Evolutionary conservation across 1,140 invertebrate species (phyloP), one percentile per base, ranked within the genome.

Genomic region (Caenorhabditis brenneri): DNA sequence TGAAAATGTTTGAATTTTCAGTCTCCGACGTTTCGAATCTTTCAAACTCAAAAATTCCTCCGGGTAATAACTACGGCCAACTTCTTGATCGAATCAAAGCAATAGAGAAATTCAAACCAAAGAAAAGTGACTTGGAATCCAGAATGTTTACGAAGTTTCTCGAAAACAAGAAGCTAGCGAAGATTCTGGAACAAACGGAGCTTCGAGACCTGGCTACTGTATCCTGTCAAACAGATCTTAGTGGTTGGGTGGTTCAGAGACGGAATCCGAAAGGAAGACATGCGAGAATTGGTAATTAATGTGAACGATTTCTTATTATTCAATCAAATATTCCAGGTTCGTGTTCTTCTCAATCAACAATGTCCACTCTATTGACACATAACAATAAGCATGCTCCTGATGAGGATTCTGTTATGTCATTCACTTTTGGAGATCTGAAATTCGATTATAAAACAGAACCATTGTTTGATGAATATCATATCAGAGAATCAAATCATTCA

Each of bases 91-190:
- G 65, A 22, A 74, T 74, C 22, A 74, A 60, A 49, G 42, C 60
- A n/a, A 42, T 82, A 39, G 81, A 82, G 42, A 82, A 82, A 42
- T 65, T 82, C 58, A 82, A 82, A 24, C 81, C 81, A 42, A 58
- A 82, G 19, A 82, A 82, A 33, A 19, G 33, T 31, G 81, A 82
- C 29, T 27, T 82, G 39, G 36, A 60, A 10, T 82, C 81, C 0
- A 69, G 55, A 46, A 74, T 82, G 36, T 82, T 82, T 16, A 24
- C 55, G 2, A 82, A 82, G 33, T 82, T 82, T 69, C 27, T 82
- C 15, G 55, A 82, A 49, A 69, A 46, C n/a, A 60, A 82, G 15
- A 65, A 74, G 10, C 31, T 82, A 24, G 81, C 55, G n/a, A 69
- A 46, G 46, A 42, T 82, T 27, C n/a, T 82, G 42, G 29, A 82